Base-by-base conservation (phyloP, 2,888 invertebrate genomes). In the Phlogophora meticulosa region DNA sequence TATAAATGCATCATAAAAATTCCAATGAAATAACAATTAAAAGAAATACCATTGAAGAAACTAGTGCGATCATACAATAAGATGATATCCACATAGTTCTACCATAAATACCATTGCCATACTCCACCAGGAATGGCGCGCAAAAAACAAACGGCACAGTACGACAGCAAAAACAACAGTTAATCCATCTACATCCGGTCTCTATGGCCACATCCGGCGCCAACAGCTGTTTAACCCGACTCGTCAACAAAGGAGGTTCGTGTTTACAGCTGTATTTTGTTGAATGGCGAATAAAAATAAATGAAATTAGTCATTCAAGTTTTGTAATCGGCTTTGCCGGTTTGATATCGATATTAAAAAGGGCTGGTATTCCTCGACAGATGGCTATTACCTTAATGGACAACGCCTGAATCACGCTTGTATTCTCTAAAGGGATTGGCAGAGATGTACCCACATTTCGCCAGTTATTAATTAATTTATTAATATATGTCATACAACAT, bases 121-220 rank as follows among this genome's bases (percentile, higher is more conserved):
- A 43, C 45, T 45, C 9, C 36, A 49, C 53, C n/a, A 15, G 61
- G 51, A 74, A 73, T 68, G 58, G 64, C 67, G 71, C 58, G 73
- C 72, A 81, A 76, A 82, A 73, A 81, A 65, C 64, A 58, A 70
- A 65, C 10, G n/a, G 72, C 45, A 45, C 56, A 51, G 62, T 67
- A 78, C 71, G 72, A 55, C 69, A 13, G 75, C 73, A 83, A 81
- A 83, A 81, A 81, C 81, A 80, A 78, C 72, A 67, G 72, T 72
- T 78, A 83, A 79, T 83, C 81, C 73, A 66, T 72, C 46, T 63
- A 72, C 82, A 84, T 82, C 84, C 81, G 81, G 67, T 45, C 72
- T 51, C 72, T 70, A 75, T 65, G 72, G 66, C 43, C 55, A 58
- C 72, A 77, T 83, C 84, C 83, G 80, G 52, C 34, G 62, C 52